These are phyloP conservation scores for Hipposideros armiger DNA, from an alignment of 2,113 vertebrate genomes.

Conservation along the genomic window DNA sequence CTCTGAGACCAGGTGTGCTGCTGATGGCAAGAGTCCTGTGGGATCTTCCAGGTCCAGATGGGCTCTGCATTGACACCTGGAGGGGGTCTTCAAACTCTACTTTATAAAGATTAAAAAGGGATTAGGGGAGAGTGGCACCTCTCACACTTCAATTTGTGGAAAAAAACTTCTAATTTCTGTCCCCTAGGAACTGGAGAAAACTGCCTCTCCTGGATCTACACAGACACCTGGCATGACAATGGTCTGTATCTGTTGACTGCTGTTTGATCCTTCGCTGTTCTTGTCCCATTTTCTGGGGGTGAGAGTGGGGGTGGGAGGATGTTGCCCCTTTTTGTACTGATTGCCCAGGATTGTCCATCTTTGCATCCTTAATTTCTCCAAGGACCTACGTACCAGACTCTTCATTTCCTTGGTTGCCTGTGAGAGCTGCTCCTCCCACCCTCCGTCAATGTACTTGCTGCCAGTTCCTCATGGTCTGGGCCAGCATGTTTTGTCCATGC, in stretches of 20 bases:
- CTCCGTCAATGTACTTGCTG: neutral
- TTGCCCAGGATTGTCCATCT: neutral
- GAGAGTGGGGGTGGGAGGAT: neutral
- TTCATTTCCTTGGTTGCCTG: neutral
- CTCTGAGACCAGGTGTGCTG: neutral
- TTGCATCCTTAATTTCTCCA: neutral
- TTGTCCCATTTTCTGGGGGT: neutral
- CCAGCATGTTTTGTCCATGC: neutral
- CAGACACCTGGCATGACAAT: accelerated
- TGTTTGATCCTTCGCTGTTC: neutral
- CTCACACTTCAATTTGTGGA: neutral
- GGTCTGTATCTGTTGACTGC: conserved; percentile 48
- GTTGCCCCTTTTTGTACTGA: neutral
- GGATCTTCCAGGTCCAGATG: neutral
- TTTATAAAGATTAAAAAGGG: neutral
- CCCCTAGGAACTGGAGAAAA: neutral
- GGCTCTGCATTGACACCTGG: neutral
- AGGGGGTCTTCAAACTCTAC: neutral
- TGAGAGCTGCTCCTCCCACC: neutral
- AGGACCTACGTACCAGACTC: neutral
- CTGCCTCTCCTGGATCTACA: neutral
- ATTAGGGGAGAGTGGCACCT: neutral
- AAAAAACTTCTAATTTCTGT: neutral
- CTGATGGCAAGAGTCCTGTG: neutral
- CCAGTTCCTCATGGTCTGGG: too few relatives aligned